A percentile compares a stretch with the other conserved stretches of the same genome.
Evolutionary conservation across 2,113 vertebrate genomes (phyloP).

Genomic region (Ascaphus truei): DNA sequence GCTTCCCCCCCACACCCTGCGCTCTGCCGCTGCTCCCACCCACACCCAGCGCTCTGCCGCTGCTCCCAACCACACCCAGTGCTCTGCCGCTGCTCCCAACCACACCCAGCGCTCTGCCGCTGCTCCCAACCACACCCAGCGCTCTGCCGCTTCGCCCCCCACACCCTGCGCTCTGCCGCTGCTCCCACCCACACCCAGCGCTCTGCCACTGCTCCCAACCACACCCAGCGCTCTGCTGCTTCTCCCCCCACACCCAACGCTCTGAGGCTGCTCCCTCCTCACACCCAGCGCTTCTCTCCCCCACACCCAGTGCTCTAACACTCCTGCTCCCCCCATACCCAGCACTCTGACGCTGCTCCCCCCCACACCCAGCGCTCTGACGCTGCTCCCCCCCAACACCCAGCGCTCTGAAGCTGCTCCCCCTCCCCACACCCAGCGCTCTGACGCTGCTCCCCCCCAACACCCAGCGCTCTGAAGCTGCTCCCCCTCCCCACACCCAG

Average conservation of each 20-base stretch:
- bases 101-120: neutral
- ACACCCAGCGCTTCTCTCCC: too few relatives aligned
- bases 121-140: neutral
- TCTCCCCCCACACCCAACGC: too few relatives aligned
- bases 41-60: too few relatives aligned
- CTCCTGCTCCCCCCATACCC: neutral
- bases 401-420: neutral
- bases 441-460: neutral
- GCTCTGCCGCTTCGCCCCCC: neutral
- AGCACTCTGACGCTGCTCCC: fast-evolving
- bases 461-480: neutral
- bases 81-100: neutral
- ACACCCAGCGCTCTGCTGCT: neutral
- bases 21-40: too few relatives aligned
- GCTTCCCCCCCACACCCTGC: too few relatives aligned
- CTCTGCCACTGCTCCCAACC: neutral
- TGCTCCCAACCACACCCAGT: too few relatives aligned
- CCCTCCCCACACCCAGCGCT: neutral
- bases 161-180: too few relatives aligned
- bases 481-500: too few relatives aligned
- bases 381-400: neutral
- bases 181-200: too few relatives aligned
- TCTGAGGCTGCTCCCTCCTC: too few relatives aligned
- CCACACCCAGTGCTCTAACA: neutral
- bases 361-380: neutral